A percentile compares a stretch with the other conserved stretches of the same genome.
Conservation (phyloP, 2,888 invertebrate genomes). For the Lasioglossum zephyrum region DNA sequence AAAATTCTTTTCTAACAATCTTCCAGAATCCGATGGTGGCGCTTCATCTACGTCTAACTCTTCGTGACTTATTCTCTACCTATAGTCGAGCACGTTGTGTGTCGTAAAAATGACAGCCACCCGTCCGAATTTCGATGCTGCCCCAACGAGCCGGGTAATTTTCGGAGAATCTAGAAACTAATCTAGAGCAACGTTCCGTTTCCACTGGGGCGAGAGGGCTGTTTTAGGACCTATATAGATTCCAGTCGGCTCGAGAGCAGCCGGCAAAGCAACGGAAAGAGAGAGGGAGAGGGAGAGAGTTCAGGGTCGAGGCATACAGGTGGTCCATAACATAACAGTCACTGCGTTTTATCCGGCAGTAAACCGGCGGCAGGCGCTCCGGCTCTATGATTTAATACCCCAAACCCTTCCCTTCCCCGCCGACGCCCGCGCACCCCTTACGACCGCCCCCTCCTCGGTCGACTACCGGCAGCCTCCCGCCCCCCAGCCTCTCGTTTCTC, state of each 20-base stretch:
- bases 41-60: background rate
- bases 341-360: conserved; percentile 85
- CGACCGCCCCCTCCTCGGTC: conserved; percentile 63
- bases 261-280: conserved; percentile 59
- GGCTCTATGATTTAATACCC: conserved; percentile 84
- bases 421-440: conserved; percentile 67
- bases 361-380: conserved; percentile 83
- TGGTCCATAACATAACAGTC: conserved; percentile 85
- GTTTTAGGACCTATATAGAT: conserved; percentile 78
- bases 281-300: conserved; percentile 69
- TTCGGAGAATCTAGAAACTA: conserved; percentile 41
- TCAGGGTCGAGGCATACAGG: conserved; percentile 84
- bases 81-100: background rate
- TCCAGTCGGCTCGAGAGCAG: conserved; percentile 72
- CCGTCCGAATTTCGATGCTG: background rate
- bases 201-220: conserved; percentile 58
- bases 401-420: conserved; percentile 70
- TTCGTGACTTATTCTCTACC: background rate
- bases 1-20: background rate
- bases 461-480: conserved; percentile 49
- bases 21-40: background rate
- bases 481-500: conserved; percentile 35
- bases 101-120: background rate
- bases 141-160: background rate
- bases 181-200: conserved; percentile 60